Conservation (phyloP, 2,888 invertebrate genomes). For the Tryphoninae sp. region DNA sequence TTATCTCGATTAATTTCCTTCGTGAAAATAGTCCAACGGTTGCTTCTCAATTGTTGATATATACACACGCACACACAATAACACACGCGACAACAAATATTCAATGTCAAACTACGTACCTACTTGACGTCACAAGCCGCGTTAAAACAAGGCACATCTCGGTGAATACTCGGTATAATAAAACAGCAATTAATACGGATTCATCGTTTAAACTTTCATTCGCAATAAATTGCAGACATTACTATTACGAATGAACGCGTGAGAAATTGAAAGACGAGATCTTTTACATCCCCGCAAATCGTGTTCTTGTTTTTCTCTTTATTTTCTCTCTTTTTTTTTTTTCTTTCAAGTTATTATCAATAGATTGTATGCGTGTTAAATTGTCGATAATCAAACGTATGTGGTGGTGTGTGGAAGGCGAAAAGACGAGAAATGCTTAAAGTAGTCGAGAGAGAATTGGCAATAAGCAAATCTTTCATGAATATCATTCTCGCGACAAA, state of each 20-base stretch:
- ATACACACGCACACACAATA: conserved; percentile 24
- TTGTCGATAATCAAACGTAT: conserved; percentile 14
- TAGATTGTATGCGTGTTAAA: not conserved
- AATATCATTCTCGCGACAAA: conserved; percentile 17
- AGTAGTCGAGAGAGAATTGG: conserved; percentile 28
- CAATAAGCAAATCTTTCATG: conserved; percentile 35
- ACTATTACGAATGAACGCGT: conserved; percentile 33
- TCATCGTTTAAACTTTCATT: conserved; percentile 17
- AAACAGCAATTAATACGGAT: conserved; percentile 22
- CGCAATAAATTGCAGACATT: not conserved
- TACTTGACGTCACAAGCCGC: conserved; percentile 82
- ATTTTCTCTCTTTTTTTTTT: not conserved
- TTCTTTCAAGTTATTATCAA: conserved; percentile 1
- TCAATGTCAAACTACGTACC: conserved; percentile 76
- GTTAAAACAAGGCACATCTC: conserved; percentile 81
- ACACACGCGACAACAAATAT: conserved; percentile 26
- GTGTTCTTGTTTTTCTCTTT: not conserved
- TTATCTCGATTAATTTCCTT: too few species aligned
- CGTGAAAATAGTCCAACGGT: too few species aligned
- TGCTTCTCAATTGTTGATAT: not conserved
- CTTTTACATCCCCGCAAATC: not conserved
- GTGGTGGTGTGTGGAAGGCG: conserved; percentile 55
- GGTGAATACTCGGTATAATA: conserved; percentile 77
- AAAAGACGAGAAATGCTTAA: conserved; percentile 43
- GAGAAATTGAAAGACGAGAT: conserved; percentile 37